Percentiles rank a stretch among this genome's conserved stretches.
These are phyloP conservation scores for Chaetogeoica ovagalla DNA, from an alignment of 2,888 invertebrate genomes.

Conservation along the genomic window DNA sequence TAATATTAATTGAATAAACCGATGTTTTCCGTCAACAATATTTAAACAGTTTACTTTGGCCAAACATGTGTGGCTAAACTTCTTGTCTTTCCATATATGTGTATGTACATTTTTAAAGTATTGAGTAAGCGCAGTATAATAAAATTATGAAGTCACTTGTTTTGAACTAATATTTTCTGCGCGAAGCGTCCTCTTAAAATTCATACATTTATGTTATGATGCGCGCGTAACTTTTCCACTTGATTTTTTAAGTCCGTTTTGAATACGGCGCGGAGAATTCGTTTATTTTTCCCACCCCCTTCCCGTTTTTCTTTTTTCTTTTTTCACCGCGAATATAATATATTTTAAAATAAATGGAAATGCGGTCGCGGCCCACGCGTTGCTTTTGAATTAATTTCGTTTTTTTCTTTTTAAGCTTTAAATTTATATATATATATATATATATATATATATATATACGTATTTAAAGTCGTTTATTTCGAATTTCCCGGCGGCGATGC, in stretches of 20 bases:
- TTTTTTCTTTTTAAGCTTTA: constrained; percentile 10
- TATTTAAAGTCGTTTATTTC: constrained; percentile 29
- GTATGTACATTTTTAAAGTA: no score
- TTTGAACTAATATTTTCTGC: no score
- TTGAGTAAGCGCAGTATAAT: no score
- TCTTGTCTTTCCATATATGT: no score
- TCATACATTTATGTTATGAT: neutral
- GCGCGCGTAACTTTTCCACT: neutral
- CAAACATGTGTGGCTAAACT: no score
- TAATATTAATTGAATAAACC: no score
- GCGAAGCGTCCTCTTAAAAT: neutral
- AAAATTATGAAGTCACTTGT: no score
- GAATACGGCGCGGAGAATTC: neutral
- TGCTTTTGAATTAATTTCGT: constrained; percentile 43
- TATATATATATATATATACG: no score
- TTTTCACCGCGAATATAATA: neutral
- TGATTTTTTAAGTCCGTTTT: neutral
- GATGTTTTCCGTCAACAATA: no score
- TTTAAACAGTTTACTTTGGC: no score
- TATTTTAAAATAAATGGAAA: constrained; percentile 35
- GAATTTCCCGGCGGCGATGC: neutral
- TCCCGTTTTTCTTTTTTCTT: neutral
- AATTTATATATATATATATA: neutral
- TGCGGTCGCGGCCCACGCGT: neutral
- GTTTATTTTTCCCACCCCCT: neutral